Evolutionary conservation across 1,140 invertebrate genomes (phyloP).

Genomic region (Neomicropteryx cornuta): DNA sequence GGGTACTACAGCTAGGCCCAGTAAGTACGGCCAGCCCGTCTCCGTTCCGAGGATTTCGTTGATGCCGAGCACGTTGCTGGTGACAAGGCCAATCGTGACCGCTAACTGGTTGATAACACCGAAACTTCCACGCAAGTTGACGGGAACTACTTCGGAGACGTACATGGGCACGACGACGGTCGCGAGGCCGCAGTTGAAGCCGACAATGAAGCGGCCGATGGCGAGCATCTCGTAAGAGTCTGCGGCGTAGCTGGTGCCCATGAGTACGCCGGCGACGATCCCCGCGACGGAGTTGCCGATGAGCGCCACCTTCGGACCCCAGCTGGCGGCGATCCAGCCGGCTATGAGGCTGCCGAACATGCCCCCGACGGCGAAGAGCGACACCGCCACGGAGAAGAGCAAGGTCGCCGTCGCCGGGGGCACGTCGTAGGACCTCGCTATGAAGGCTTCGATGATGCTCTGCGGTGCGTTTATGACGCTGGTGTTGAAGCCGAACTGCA

Average conservation of each 20-base stretch:
- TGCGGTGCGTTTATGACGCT: constrained; percentile 97
- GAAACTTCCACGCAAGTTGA: constrained; percentile 73
- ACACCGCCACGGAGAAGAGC: constrained; percentile 83
- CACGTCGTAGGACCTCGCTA: constrained; percentile 65
- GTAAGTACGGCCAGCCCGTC: constrained; percentile 72
- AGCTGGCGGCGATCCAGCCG: constrained; percentile 62
- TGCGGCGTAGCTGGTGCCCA: constrained; percentile 32
- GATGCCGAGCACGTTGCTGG: constrained; percentile 79
- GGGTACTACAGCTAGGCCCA: constrained; percentile 72
- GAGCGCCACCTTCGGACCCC: constrained; percentile 31
- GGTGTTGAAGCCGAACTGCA: constrained; percentile 98
- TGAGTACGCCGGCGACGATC: constrained; percentile 27
- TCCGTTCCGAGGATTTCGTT: constrained; percentile 73
- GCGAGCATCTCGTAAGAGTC: constrained; percentile 33
- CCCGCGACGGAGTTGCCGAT: constrained; percentile 28
- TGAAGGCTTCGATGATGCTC: constrained; percentile 86
- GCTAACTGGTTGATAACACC: constrained; percentile 85
- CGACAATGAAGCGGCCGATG: constrained; percentile 35
- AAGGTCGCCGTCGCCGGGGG: constrained; percentile 47
- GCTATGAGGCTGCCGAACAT: constrained; percentile 91
- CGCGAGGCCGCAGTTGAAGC: constrained; percentile 56
- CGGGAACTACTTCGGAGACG: constrained; percentile 84
- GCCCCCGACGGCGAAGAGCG: constrained; percentile 90
- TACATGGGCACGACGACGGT: constrained; percentile 86
- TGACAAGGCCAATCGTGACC: constrained; percentile 73